phyloP scores from a whole-genome alignment of 2,113 vertebrate genomes.

The Pedionomus torquatus region DNA sequence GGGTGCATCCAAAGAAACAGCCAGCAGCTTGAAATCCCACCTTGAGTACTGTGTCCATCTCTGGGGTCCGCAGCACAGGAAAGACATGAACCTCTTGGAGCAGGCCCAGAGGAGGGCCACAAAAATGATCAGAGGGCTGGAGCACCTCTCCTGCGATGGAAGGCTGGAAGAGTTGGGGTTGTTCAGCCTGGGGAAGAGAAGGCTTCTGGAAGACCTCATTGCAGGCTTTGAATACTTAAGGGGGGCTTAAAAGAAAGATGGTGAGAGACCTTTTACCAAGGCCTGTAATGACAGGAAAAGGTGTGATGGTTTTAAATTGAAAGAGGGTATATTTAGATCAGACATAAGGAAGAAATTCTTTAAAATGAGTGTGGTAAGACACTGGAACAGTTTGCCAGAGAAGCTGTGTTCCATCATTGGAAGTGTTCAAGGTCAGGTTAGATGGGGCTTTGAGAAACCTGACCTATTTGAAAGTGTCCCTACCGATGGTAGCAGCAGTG shows the following conservation, averaged over 20 bases:
- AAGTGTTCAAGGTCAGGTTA: not conserved
- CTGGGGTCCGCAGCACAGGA: not conserved
- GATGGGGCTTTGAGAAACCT: not conserved
- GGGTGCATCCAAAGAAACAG: not conserved
- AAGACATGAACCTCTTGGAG: not conserved
- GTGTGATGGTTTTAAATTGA: not conserved
- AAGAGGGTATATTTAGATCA: not conserved
- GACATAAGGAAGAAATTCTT: not conserved
- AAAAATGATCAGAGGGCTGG: not conserved
- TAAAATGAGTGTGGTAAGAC: not conserved
- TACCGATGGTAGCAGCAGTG: fast-evolving
- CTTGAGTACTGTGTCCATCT: not conserved
- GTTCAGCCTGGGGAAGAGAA: not conserved
- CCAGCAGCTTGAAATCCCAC: not conserved
- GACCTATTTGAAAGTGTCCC: not conserved
- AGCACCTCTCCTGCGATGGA: not conserved
- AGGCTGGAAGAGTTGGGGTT: not conserved
- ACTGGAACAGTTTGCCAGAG: not conserved
- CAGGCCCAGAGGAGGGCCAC: not conserved
- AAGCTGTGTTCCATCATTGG: not conserved
- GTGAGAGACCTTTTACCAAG: not conserved
- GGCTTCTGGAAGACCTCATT: not conserved
- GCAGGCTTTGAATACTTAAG: not conserved
- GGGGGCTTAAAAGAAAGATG: not conserved
- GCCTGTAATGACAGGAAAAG: not conserved